Evolutionary conservation across 2,888 invertebrate genomes (phyloP).

Genomic region (Napeogenes sylphis): DNA sequence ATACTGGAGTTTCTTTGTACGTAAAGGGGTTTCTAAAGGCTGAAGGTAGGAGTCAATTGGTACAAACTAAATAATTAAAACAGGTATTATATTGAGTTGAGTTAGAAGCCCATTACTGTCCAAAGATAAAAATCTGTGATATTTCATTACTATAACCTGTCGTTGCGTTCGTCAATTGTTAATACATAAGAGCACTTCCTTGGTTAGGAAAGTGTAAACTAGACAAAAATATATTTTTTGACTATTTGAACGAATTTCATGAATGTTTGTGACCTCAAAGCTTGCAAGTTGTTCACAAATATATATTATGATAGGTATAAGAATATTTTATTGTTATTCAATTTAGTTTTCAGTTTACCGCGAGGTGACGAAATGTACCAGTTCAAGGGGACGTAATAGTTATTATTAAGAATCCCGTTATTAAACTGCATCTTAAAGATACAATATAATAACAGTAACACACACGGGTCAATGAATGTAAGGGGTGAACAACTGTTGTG

Average conservation of each 20-base stretch:
- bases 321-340: conserved; percentile 78
- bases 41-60: conserved; percentile 59
- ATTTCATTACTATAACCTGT: conserved; percentile 75
- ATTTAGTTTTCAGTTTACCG: conserved; percentile 74
- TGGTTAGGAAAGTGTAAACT: conserved; percentile 60
- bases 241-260: conserved; percentile 75
- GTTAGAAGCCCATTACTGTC: conserved; percentile 73
- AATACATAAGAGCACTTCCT: conserved; percentile 69
- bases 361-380: conserved; percentile 76
- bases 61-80: conserved; percentile 60
- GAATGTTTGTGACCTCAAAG: conserved; percentile 70
- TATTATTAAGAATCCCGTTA: conserved; percentile 69
- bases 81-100: conserved; percentile 45
- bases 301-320: conserved; percentile 72
- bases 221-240: conserved; percentile 79
- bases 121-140: conserved; percentile 79
- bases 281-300: conserved; percentile 72
- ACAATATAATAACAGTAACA: conserved; percentile 48
- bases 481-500: conserved; percentile 70
- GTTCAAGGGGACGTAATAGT: conserved; percentile 75
- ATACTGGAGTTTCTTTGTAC: conserved; percentile 70
- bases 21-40: conserved; percentile 66
- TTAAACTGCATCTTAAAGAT: conserved; percentile 54
- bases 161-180: conserved; percentile 78
- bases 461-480: conserved; percentile 55